A percentile compares a stretch with the other conserved stretches of the same genome.
Conservation (phyloP, 1,140 invertebrate species). For the Antheraea mylitta region DNA sequence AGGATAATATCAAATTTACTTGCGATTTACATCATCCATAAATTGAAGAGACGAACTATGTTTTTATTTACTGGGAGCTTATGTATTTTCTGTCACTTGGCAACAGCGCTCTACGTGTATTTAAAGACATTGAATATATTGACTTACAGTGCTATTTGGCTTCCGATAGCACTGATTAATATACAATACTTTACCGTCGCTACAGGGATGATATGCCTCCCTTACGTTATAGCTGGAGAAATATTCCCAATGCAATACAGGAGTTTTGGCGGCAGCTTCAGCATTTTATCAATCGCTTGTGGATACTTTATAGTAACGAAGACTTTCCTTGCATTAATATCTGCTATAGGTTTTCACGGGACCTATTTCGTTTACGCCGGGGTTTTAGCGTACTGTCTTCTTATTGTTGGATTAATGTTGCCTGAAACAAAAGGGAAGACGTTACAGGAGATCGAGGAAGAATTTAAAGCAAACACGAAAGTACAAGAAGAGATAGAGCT, state of each 20-base stretch:
- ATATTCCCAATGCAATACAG: constrained; percentile 44
- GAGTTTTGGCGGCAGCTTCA: constrained; percentile 36
- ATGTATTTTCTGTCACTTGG: constrained; percentile 39
- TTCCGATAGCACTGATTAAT: constrained; percentile 28
- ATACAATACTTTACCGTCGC: constrained; percentile 34
- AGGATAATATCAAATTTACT: constrained; percentile 64
- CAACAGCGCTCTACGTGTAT: constrained; percentile 41
- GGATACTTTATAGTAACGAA: constrained; percentile 18
- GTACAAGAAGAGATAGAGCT: constrained; percentile 13
- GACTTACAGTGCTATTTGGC: constrained; percentile 20
- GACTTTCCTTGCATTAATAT: constrained; percentile 18
- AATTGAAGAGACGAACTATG: constrained; percentile 50
- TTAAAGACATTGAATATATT: constrained; percentile 8
- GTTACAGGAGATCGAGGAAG: constrained; percentile 25
- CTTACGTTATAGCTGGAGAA: constrained; percentile 40
- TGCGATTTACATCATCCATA: constrained; percentile 53
- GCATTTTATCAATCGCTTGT: constrained; percentile 21
- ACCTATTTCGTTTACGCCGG: constrained; percentile 19
- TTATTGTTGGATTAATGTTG: constrained; percentile 19
- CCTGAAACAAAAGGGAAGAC: constrained; percentile 26
- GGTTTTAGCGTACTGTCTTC: constrained; percentile 17
- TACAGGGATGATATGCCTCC: constrained; percentile 36
- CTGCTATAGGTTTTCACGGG: constrained; percentile 15
- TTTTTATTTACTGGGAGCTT: constrained; percentile 39
- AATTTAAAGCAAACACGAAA: constrained; percentile 10